Conservation (phyloP, 2,797 vertebrate genomes). For the Salmo trutta region DNA sequence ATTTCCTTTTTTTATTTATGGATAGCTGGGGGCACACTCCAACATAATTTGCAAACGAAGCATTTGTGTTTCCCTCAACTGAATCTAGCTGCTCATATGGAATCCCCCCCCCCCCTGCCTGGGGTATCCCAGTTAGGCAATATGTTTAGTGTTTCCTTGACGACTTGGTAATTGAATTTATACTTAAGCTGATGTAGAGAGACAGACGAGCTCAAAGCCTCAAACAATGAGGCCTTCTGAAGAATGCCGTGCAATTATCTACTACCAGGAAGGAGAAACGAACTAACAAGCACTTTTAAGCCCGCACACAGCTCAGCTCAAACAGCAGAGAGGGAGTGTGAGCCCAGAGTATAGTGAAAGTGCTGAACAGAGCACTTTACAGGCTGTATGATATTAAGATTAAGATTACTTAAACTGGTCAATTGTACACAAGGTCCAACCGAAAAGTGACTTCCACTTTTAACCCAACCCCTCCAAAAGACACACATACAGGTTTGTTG, state of each 20-base stretch:
- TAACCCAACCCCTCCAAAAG: too few relatives aligned
- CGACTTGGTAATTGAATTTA: conserved; percentile 32
- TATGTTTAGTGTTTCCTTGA: conserved; percentile 48
- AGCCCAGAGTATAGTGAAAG: neutral
- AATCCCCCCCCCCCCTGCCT: conserved; percentile 55
- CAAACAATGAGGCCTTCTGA: conserved; percentile 7
- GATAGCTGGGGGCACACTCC: too few relatives aligned
- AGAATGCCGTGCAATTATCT: conserved; percentile 19
- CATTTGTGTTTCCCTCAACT: conserved; percentile 22
- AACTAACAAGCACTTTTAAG: conserved; percentile 24
- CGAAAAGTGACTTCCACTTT: too few relatives aligned
- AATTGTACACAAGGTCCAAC: too few relatives aligned
- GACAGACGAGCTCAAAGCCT: neutral
- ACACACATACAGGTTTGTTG: too few relatives aligned
- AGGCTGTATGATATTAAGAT: neutral
- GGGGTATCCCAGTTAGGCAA: conserved; percentile 58
- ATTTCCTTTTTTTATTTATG: too few relatives aligned
- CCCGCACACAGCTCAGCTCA: neutral
- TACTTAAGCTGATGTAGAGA: conserved; percentile 19
- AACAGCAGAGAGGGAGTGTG: conserved; percentile 7
- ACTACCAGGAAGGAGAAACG: conserved; percentile 13
- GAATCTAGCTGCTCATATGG: conserved; percentile 46
- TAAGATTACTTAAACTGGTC: too few relatives aligned
- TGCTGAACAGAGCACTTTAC: neutral
- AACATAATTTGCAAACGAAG: too few relatives aligned